These are phyloP conservation scores for Mus pahari DNA, from an alignment of 2,113 vertebrate genomes.

Conservation along the genomic window DNA sequence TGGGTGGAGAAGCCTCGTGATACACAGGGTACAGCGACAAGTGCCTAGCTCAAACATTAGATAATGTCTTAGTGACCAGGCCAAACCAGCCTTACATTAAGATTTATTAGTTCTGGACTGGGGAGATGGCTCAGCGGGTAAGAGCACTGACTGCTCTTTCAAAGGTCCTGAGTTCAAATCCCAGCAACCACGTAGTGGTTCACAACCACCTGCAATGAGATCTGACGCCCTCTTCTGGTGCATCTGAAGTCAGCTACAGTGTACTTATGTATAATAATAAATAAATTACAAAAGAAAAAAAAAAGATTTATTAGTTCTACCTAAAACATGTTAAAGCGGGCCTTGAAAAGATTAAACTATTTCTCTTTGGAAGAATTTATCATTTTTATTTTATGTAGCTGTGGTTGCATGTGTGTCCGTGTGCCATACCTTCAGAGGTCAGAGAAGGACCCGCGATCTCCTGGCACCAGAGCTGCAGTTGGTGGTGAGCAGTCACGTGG, in stretches of 20 bases:
- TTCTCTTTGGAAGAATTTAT: neutral
- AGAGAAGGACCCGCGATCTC: neutral
- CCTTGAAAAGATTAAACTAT: neutral
- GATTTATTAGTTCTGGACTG: neutral
- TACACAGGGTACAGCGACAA: too few relatives aligned
- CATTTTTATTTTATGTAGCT: neutral
- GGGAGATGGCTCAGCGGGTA: too few relatives aligned
- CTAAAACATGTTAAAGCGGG: neutral
- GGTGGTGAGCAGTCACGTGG: neutral
- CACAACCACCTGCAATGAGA: too few relatives aligned
- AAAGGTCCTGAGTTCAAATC: too few relatives aligned
- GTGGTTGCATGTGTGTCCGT: neutral
- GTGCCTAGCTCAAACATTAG: neutral
- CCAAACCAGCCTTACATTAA: neutral
- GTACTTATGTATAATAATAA: too few relatives aligned
- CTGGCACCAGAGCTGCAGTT: neutral
- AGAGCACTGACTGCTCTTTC: too few relatives aligned
- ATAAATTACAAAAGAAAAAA: too few relatives aligned
- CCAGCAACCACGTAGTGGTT: too few relatives aligned
- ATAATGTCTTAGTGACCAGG: neutral
- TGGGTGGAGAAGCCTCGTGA: neutral
- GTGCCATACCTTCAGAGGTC: neutral
- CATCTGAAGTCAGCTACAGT: too few relatives aligned
- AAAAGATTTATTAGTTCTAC: neutral
- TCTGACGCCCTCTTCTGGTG: too few relatives aligned